Base-by-base conservation (phyloP, 2,888 invertebrate genomes). In the Deilephila porcellus region DNA sequence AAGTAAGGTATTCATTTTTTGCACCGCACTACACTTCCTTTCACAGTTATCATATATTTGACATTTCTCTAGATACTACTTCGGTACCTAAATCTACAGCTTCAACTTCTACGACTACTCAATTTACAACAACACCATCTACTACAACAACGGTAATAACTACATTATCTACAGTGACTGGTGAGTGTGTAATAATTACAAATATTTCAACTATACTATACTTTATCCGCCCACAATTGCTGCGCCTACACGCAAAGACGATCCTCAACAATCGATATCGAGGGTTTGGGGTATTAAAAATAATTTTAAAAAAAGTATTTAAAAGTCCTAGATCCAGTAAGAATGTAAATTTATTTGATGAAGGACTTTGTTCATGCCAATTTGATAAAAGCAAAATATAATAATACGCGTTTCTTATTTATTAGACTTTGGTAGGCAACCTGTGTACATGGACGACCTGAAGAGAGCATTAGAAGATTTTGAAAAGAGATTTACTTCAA, bases 361-460 rank as follows among this genome's bases (percentile, higher is more conserved):
- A 32, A 32, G 5, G 32, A 5, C 5, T 32, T 32, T 32, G 32
- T 32, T 3, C 32, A 32, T 32, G 32, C 32, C 32, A 32, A 32
- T 32, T 4, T 32, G 3, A 5, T 32, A 5, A 32, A 32, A 32
- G 32, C 32, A 32, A 32, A 25, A 25, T 25, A 45, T 45, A 11
- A 11, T 11, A 45, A 11, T 11, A 45, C 45, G 14, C 45, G 11
- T 25, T 20, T 60, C 20, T 8, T 60, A 11, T 73, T 74, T 74
- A 76, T 73, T 70, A 78, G 80, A 78, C 70, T 6, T 71, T 11
- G 25, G 70, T 8, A 82, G 83, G 71, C 77, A 76, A 70, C 86
- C 88, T 0, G 84, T 92, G 0, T 88, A 85, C 59, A 81, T 87
- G 82, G 88, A 89, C 7, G 92, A 93, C 75, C 82, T 93, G 63